Evolutionary conservation across 2,888 invertebrate species (phyloP).

Genomic region (Limnephilus auricula): DNA sequence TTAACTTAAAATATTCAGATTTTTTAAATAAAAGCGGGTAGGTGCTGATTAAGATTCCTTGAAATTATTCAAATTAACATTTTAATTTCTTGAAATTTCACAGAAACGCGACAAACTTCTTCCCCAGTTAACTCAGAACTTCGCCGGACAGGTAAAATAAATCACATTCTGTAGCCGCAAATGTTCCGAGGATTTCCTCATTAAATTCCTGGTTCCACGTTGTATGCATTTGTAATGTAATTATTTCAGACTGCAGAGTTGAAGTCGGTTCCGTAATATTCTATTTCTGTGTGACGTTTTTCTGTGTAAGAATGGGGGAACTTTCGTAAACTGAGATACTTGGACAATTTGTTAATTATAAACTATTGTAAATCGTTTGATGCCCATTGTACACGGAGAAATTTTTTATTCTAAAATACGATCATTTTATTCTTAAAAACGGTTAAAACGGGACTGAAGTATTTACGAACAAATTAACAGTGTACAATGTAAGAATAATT

Average conservation of each 20-base stretch:
- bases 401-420: too few relatives aligned
- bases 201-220: not conserved
- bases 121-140: not conserved
- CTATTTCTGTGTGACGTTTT: not conserved
- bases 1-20: not conserved
- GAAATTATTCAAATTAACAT: not conserved
- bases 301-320: not conserved
- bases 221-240: conserved; percentile 2
- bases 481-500: too few relatives aligned
- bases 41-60: not conserved
- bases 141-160: not conserved
- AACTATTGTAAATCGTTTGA: not conserved
- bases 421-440: too few relatives aligned
- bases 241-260: not conserved
- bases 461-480: too few relatives aligned
- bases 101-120: not conserved
- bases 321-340: not conserved
- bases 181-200: not conserved
- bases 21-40: not conserved
- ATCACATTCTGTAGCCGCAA: not conserved
- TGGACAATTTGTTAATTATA: not conserved
- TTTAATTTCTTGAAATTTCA: not conserved
- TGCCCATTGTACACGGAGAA: too few relatives aligned
- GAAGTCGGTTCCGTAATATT: not conserved
- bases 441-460: too few relatives aligned